Base-by-base conservation (phyloP, 2,113 vertebrate species). In the Aldabrachelys gigantea region DNA sequence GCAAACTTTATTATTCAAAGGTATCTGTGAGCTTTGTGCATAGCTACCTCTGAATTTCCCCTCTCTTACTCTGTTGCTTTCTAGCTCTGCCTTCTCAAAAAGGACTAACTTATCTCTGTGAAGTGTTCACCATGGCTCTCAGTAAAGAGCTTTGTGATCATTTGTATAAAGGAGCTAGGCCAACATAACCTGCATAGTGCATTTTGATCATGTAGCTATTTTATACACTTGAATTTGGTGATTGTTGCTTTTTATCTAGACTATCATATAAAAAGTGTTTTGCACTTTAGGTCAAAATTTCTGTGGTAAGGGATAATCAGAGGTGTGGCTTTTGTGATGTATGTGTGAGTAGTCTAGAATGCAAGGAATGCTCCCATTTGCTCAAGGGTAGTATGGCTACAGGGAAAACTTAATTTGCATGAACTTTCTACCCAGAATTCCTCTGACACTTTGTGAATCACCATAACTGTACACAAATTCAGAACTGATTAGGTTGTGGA, bases 181-280 rank as follows among this genome's bases (percentile, higher is more conserved):
- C 25, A 27, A 25, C 75, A 47, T 78, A 47, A 78, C 12, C 41
- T 44, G 21, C 38, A 7, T 44, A 24, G 72, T 76, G 41, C 41
- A 16, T 47, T 78, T 78, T 44, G 75, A 78, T 78, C 41, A 27
- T 0, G 14, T 47, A 44, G 41, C 75, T 47, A 78, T 44, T 78
- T 47, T 47, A 27, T 27, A 47, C 12, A 29, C 24, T 47, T 78
- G 75, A 44, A 27, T 47, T 47, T 78, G 19, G 4, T 22, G 19
- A 41, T 78, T 25, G 10, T 8, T 0, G 0, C 8, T 57, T 21
- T 85, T 83, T 25, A n/a, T 87, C 7, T 72, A 72, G 9, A 35
- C n/a, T 38, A 38, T 72, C 19, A 5, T 22, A 72, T 21, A 72
- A 38, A 72, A 38, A 38, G 35, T 21, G 65, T 16, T 12, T 72